These are phyloP conservation scores for Arrhopalites spinosus DNA, from an alignment of 2,888 invertebrate species.

Conservation along the genomic window DNA sequence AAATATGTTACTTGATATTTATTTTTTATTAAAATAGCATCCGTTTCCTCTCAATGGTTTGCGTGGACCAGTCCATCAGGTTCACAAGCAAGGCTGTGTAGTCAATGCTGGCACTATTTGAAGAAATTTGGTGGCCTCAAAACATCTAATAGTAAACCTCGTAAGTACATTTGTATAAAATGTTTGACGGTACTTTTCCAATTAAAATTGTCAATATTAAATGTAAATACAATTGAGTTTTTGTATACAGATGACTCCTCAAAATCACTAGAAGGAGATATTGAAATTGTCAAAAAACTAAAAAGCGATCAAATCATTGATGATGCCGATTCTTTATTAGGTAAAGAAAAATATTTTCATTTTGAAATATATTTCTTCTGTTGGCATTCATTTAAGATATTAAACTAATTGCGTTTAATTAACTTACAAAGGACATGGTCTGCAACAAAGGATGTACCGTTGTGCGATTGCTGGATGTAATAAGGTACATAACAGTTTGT, in stretches of 20 bases:
- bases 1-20: not conserved
- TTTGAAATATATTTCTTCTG: too few species aligned
- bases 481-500: slow-evolving; percentile 62
- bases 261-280: slow-evolving; percentile 44
- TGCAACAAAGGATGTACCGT: slow-evolving; percentile 71
- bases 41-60: slow-evolving; percentile 89
- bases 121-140: slow-evolving; percentile 98
- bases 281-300: slow-evolving; percentile 48
- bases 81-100: slow-evolving; percentile 90
- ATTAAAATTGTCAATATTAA: not conserved
- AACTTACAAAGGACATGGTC: slow-evolving; percentile 57
- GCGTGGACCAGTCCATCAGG: slow-evolving; percentile 88
- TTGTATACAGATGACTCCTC: slow-evolving; percentile 54
- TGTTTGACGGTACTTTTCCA: too few species aligned
- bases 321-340: slow-evolving; percentile 36
- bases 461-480: slow-evolving; percentile 91
- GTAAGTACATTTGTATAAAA: not conserved
- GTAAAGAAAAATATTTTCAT: too few species aligned
- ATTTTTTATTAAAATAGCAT: slow-evolving; percentile 59
- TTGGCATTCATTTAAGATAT: too few species aligned
- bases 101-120: slow-evolving; percentile 96
- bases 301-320: slow-evolving; percentile 46
- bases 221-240: not conserved
- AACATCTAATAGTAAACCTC: slow-evolving; percentile 63
- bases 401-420: too few species aligned